Evolutionary conservation across 2,113 vertebrate genomes (phyloP).

Genomic region (Lagopus leucura): DNA sequence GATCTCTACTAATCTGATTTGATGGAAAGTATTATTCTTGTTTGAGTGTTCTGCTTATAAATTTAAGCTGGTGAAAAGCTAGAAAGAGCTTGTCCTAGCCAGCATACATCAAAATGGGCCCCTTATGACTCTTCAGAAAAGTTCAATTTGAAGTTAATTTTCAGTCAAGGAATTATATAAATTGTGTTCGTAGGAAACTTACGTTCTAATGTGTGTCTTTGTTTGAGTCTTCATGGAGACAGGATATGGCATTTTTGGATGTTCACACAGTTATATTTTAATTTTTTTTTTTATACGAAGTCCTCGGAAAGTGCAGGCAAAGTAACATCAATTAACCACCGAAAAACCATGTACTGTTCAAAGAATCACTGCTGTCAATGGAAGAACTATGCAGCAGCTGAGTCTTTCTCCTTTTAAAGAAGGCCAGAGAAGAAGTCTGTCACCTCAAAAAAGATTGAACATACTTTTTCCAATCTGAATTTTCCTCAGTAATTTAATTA

Average conservation of each 20-base stretch:
- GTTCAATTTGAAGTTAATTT: not conserved
- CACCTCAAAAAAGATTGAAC: not conserved
- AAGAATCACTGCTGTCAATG: not conserved
- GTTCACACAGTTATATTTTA: not conserved
- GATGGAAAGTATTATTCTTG: not conserved
- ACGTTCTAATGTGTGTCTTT: accelerated
- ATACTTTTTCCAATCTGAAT: not conserved
- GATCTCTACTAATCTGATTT: not conserved
- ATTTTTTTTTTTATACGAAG: not conserved
- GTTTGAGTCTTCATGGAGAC: not conserved
- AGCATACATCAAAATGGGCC: not conserved
- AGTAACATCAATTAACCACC: not conserved
- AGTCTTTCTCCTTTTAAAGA: not conserved
- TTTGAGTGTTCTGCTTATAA: not conserved
- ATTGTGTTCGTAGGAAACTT: not conserved
- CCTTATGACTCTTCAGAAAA: not conserved
- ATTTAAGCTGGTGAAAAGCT: not conserved
- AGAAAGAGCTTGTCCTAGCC: not conserved
- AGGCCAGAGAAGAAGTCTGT: not conserved
- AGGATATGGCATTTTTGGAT: not conserved
- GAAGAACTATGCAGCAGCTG: not conserved
- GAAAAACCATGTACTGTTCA: not conserved
- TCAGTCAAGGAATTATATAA: not conserved
- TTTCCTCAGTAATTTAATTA: not conserved
- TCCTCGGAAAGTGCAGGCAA: not conserved